Percentiles rank a stretch among this genome's conserved stretches.
These are phyloP conservation scores for Pteruthius melanotis DNA, from an alignment of 2,113 vertebrate species.

Conservation along the genomic window DNA sequence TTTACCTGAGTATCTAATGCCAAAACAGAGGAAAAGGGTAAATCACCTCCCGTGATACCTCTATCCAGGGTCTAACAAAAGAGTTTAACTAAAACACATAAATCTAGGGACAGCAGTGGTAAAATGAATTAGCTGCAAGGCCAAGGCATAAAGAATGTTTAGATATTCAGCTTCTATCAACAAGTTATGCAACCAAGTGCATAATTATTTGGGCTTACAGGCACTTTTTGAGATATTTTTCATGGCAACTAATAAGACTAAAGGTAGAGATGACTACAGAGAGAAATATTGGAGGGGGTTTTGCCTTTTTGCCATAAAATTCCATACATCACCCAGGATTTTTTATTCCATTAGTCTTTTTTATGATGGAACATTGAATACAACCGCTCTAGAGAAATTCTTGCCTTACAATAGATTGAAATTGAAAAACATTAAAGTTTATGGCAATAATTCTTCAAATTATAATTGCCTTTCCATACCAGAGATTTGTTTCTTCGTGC, in stretches of 20 bases:
- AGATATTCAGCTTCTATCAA: not conserved
- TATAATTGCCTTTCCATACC: constrained; percentile 53
- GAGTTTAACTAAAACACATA: not conserved
- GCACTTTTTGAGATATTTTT: not conserved
- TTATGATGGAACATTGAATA: constrained; percentile 3
- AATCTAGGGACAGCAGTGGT: not conserved
- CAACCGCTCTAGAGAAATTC: not conserved
- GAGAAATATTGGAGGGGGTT: not conserved
- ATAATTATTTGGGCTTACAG: not conserved
- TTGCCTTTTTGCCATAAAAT: constrained; percentile 2
- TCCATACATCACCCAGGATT: not conserved
- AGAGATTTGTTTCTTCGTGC: not conserved
- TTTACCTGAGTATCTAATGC: not conserved
- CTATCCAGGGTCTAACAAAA: not conserved
- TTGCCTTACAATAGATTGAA: constrained; percentile 39
- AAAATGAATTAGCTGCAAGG: not conserved
- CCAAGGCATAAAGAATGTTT: not conserved
- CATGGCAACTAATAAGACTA: not conserved
- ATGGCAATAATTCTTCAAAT: constrained; percentile 57
- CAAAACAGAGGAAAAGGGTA: not conserved
- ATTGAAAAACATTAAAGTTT: constrained; percentile 62
- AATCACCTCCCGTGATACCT: not conserved
- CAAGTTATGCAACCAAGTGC: not conserved
- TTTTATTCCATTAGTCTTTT: constrained; percentile 36
- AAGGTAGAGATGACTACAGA: not conserved